phyloP scores from a whole-genome alignment of 2,888 invertebrate genomes.

The Pyrochroa serraticornis region DNA sequence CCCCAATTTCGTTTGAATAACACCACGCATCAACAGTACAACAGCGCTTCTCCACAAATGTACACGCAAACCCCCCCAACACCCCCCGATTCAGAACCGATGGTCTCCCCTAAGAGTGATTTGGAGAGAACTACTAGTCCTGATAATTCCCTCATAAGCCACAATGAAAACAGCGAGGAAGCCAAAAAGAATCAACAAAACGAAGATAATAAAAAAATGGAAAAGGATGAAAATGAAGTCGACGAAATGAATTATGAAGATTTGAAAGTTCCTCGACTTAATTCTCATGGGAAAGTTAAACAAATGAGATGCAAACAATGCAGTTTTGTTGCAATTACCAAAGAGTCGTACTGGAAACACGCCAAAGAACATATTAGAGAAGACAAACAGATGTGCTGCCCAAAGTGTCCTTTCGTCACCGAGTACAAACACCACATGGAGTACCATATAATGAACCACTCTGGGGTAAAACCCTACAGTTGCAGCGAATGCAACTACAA shows the following conservation, averaged over 20 bases:
- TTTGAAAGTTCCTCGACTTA: conserved; percentile 62
- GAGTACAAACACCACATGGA: conserved; percentile 99
- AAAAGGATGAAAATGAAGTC: conserved; percentile 65
- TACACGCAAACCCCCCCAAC: conserved; percentile 61
- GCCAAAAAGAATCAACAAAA: conserved; percentile 50
- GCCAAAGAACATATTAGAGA: conserved; percentile 88
- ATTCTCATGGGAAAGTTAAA: conserved; percentile 84
- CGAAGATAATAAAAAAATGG: conserved; percentile 60
- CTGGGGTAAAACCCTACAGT: conserved; percentile 93
- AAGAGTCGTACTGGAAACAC: conserved; percentile 94
- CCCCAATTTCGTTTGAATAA: conserved; percentile 20
- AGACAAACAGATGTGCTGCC: conserved; percentile 89
- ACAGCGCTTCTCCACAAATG: conserved; percentile 8
- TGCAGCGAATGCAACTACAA: conserved; percentile 88
- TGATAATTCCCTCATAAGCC: conserved; percentile 45
- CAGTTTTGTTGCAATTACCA: conserved; percentile 81
- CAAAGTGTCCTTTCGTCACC: conserved; percentile 95
- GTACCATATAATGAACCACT: conserved; percentile 94
- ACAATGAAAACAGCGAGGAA: conserved; percentile 54
- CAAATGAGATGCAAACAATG: conserved; percentile 94
- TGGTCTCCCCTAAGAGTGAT: conserved; percentile 36
- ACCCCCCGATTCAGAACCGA: conserved; percentile 64
- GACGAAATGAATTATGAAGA: conserved; percentile 60
- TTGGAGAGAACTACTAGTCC: conserved; percentile 24
- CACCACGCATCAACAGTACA: conserved; percentile 20